phyloP scores from a whole-genome alignment of 2,888 invertebrate genomes.

The Agrypnus murinus region DNA sequence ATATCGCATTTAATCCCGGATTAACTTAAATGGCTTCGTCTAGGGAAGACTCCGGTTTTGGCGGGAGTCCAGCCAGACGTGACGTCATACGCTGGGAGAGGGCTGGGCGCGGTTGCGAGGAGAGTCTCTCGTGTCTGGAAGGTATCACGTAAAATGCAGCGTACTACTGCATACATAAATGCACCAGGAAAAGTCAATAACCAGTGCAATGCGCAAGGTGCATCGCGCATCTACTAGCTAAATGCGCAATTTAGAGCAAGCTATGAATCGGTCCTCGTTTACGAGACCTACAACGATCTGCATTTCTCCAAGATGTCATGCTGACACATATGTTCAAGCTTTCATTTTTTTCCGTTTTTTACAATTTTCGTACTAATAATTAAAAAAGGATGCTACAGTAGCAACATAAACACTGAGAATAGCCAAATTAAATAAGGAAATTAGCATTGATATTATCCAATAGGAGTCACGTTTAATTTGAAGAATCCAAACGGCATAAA shows the following conservation, averaged over 20 bases:
- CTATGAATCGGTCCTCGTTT: constrained; percentile 41
- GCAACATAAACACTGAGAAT: neutral
- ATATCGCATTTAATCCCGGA: constrained; percentile 17
- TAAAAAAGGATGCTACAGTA: neutral
- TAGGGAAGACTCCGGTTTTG: constrained; percentile 51
- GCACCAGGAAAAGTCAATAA: constrained; percentile 61
- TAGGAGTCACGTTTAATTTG: no score
- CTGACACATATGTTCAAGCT: constrained; percentile 34
- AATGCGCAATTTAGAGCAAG: constrained; percentile 43
- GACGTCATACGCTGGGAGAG: constrained; percentile 52
- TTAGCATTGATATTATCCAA: no score
- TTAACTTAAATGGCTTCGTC: constrained; percentile 39
- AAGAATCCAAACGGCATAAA: no score
- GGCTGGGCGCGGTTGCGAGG: constrained; percentile 40
- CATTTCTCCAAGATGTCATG: constrained; percentile 40
- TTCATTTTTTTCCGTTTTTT: no score
- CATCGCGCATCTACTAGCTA: constrained; percentile 47
- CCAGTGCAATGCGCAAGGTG: constrained; percentile 56
- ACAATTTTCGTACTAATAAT: neutral
- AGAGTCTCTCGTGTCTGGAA: constrained; percentile 41
- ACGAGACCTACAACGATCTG: constrained; percentile 39
- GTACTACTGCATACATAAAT: constrained; percentile 67
- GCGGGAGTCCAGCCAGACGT: constrained; percentile 64
- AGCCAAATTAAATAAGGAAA: constrained; percentile 4
- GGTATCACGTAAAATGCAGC: constrained; percentile 67